Conservation (phyloP, 64 coral and sea anemone genomes). For the Pocillopora verrucosa region DNA sequence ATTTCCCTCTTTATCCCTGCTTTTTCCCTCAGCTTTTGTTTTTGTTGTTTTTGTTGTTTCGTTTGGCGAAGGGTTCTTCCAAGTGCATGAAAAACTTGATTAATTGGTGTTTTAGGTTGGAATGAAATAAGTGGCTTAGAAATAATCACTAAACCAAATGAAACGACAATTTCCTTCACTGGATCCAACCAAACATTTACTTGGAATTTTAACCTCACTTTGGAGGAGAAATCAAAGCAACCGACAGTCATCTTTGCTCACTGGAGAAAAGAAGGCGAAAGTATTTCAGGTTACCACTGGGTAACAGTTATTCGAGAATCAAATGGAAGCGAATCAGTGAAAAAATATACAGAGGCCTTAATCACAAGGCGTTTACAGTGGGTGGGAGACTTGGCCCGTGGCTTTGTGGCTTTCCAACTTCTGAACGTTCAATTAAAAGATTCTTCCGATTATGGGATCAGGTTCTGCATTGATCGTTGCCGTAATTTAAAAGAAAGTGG, state of each 20-base stretch:
- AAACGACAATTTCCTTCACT: neutral
- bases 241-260: neutral
- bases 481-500: neutral
- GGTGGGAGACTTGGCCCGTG: neutral
- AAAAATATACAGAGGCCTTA: neutral
- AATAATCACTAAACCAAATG: neutral
- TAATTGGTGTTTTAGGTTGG: neutral
- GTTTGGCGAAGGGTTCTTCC: no score
- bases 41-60: no score
- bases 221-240: neutral
- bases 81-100: no score
- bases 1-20: no score
- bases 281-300: neutral
- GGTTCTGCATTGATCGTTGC: neutral
- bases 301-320: neutral
- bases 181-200: slow-evolving; percentile 7
- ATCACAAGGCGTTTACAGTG: neutral
- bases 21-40: no score
- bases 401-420: neutral
- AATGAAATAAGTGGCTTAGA: neutral
- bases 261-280: neutral
- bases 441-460: neutral
- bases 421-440: neutral
- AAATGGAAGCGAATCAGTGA: no score
- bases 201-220: neutral